Conservation (phyloP, 1,140 invertebrate genomes). For the Bombus superbus region DNA sequence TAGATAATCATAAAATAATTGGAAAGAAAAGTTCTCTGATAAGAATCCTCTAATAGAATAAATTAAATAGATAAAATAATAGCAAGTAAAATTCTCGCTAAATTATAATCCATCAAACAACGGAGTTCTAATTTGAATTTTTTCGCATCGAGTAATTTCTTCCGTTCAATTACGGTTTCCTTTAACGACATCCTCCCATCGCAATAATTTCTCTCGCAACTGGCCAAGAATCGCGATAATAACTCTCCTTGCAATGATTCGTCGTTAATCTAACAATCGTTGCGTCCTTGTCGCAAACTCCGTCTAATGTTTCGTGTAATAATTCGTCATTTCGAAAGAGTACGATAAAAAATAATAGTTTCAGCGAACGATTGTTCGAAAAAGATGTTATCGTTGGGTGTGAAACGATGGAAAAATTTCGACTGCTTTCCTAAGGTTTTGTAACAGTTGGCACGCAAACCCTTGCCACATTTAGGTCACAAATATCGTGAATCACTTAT, state of each 20-base stretch:
- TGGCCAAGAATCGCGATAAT: background rate
- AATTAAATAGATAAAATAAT: background rate
- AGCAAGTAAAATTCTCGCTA: background rate
- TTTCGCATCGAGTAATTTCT: background rate
- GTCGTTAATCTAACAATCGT: background rate
- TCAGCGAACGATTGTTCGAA: background rate
- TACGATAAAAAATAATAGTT: background rate
- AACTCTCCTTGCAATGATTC: background rate
- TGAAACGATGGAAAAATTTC: background rate
- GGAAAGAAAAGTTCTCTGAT: background rate
- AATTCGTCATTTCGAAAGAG: background rate
- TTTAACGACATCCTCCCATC: background rate
- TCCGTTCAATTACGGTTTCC: background rate
- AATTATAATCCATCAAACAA: background rate
- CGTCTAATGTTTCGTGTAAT: background rate
- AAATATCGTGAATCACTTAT: background rate
- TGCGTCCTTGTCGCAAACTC: slow-evolving; percentile 1
- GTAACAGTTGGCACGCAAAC: background rate
- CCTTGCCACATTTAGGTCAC: background rate
- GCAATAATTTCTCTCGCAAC: background rate
- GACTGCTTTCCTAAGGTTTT: background rate
- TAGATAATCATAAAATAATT: background rate
- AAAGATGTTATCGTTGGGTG: background rate
- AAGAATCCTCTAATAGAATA: too few relatives aligned
- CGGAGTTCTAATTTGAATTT: background rate